Evolutionary conservation across 2,888 invertebrate genomes (phyloP).

Genomic region (Serrognathus titanus): DNA sequence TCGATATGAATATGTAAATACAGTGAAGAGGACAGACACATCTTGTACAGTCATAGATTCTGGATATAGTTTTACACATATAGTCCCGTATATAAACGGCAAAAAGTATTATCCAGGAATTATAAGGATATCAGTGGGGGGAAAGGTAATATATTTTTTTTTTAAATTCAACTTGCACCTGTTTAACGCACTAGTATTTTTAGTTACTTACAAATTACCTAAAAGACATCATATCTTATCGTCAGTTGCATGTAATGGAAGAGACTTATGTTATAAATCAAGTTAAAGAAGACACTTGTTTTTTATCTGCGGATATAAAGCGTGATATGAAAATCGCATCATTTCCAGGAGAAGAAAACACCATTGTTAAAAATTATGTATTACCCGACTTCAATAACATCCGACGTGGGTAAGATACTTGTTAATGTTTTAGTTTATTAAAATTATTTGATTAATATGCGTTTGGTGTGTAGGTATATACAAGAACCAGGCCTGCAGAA

Average conservation of each 20-base stretch:
- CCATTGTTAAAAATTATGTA: conserved; percentile 85
- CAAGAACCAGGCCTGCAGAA: conserved; percentile 33
- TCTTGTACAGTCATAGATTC: conserved; percentile 77
- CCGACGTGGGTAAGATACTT: conserved; percentile 65
- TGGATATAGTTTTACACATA: conserved; percentile 94
- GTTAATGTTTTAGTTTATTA: background rate
- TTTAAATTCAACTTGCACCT: background rate
- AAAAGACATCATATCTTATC: conserved; percentile 95
- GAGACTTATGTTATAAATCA: conserved; percentile 98
- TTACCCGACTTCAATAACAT: conserved; percentile 93
- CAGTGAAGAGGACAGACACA: conserved; percentile 24
- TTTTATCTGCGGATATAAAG: conserved; percentile 80
- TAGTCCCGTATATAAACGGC: conserved; percentile 83
- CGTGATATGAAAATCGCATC: conserved; percentile 72
- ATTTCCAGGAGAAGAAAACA: conserved; percentile 58
- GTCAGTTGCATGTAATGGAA: conserved; percentile 96
- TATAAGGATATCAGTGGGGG: conserved; percentile 88
- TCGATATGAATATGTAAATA: conserved; percentile 7
- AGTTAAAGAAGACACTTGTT: conserved; percentile 96
- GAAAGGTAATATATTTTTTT: conserved; percentile 72
- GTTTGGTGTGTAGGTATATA: conserved; percentile 30
- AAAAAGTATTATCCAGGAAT: conserved; percentile 62
- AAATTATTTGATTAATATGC: background rate
- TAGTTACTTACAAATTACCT: conserved; percentile 84
- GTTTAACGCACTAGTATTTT: background rate